Percentiles rank a stretch among this genome's conserved stretches.
These are phyloP conservation scores for Conchocele bisecta DNA, from an alignment of 2,888 invertebrate species.

Conservation along the genomic window DNA sequence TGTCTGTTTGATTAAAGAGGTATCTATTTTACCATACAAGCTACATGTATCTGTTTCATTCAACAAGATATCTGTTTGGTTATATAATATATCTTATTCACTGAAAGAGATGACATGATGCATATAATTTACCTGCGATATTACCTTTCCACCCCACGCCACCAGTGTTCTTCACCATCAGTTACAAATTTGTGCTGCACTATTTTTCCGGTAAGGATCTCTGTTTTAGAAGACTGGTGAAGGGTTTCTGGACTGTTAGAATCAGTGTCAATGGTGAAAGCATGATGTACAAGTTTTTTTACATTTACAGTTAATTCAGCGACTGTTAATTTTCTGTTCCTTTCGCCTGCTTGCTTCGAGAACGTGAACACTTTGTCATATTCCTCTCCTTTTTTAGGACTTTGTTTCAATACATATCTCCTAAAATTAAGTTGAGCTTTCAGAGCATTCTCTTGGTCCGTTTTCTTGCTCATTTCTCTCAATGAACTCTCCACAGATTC, in stretches of 20 bases:
- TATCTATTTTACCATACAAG: no score
- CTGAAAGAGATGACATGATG: no score
- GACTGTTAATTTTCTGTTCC: background rate
- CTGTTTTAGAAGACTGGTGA: no score
- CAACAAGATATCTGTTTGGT: no score
- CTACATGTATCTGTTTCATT: no score
- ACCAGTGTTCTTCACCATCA: constrained; percentile 27
- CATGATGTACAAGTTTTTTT: constrained; percentile 41
- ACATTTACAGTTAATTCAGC: constrained; percentile 23
- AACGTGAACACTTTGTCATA: background rate
- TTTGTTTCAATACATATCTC: constrained; percentile 45
- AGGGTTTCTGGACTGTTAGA: background rate
- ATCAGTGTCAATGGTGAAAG: constrained; percentile 26
- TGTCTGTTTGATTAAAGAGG: no score
- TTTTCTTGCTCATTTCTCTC: constrained; percentile 13
- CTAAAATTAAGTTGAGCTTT: constrained; percentile 51
- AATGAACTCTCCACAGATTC: constrained; percentile 34
- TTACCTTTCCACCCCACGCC: constrained; percentile 34
- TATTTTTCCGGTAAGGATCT: constrained; percentile 22
- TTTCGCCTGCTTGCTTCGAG: background rate
- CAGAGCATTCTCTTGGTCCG: constrained; percentile 35
- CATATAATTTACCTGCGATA: no score
- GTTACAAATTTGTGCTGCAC: constrained; percentile 23
- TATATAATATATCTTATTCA: no score
- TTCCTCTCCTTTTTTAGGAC: constrained; percentile 4